Evolutionary conservation across 1,140 invertebrate species (phyloP).

Genomic region (Parasteatoda tepidariorum): DNA sequence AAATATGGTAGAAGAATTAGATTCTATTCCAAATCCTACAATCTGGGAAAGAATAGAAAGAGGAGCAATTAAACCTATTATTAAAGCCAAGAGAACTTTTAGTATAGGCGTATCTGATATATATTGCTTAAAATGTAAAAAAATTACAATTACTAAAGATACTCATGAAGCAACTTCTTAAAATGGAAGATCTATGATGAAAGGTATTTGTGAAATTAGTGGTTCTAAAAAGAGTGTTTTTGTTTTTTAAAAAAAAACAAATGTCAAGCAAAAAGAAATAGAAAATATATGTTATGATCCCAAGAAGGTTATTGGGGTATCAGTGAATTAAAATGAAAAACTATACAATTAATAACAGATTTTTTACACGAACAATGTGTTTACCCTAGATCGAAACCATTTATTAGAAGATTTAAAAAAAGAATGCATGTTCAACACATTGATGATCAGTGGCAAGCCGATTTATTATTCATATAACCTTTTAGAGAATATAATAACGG

Average conservation of each 20-base stretch:
- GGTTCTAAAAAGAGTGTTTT: neutral
- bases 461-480: slow-evolving; percentile 5
- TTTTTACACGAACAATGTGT: neutral
- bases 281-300: neutral
- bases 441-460: slow-evolving; percentile 5
- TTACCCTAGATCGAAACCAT: neutral
- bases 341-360: no score
- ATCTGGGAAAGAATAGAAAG: neutral
- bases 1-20: neutral
- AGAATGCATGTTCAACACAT: neutral
- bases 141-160: neutral
- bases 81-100: neutral
- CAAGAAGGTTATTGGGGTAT: no score
- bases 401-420: neutral
- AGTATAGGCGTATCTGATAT: neutral
- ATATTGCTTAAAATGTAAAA: neutral
- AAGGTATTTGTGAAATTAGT: neutral
- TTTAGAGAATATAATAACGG: neutral
- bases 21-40: neutral
- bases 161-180: neutral
- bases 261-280: neutral
- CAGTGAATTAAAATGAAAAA: no score
- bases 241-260: neutral
- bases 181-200: neutral
- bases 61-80: neutral